Evolutionary conservation across 2,797 vertebrate species (phyloP).

Genomic region (Protonibea diacanthus): DNA sequence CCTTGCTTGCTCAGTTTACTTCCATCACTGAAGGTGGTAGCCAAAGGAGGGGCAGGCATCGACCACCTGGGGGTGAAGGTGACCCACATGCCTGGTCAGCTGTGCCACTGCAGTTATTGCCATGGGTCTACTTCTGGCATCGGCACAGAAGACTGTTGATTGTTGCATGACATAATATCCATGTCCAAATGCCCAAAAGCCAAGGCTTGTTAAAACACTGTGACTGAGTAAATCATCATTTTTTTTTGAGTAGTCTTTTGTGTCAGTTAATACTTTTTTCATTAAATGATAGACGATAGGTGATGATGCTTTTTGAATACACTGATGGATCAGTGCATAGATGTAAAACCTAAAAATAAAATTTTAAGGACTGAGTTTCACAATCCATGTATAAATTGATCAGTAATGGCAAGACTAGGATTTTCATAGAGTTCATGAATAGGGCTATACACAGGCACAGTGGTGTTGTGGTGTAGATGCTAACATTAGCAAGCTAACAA

Average conservation of each 20-base stretch:
- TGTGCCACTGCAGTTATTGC: constrained; percentile 24
- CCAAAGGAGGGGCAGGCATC: constrained; percentile 36
- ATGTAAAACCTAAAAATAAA: neutral
- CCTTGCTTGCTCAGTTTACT: constrained; percentile 8
- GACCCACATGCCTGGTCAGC: constrained; percentile 26
- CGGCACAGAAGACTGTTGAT: constrained; percentile 17
- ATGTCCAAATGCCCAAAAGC: neutral
- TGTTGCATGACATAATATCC: neutral
- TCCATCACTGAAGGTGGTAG: constrained; percentile 29
- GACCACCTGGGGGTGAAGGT: constrained; percentile 51
- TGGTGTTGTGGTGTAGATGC: too few species aligned
- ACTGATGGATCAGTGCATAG: neutral
- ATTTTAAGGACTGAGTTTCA: neutral
- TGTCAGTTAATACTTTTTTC: neutral
- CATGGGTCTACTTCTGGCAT: constrained; percentile 52
- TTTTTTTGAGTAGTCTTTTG: neutral
- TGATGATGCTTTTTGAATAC: neutral
- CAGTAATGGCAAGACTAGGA: too few species aligned
- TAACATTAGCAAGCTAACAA: too few species aligned
- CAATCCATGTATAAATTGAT: neutral
- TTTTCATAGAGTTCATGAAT: too few species aligned
- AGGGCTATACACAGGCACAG: too few species aligned
- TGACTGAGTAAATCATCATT: neutral
- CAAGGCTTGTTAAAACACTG: neutral
- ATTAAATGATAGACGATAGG: neutral